Percentiles rank a stretch among this genome's conserved stretches.
Conservation (phyloP, 1,140 invertebrate genomes). For the Zaprionus nigranus region DNA sequence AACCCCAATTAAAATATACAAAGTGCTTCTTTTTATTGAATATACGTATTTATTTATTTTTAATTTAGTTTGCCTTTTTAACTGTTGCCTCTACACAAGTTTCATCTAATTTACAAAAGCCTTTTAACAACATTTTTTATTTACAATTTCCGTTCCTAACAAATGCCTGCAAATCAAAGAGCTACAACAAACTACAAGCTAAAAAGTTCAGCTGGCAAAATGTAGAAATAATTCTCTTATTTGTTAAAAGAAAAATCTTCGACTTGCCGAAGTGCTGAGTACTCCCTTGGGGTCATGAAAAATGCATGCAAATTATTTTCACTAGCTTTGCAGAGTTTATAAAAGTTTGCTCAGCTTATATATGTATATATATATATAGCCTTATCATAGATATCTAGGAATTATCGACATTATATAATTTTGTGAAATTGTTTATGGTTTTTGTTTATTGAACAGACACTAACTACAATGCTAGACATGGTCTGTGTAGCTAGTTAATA, state of each 20-base stretch:
- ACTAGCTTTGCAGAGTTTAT: conserved; percentile 30
- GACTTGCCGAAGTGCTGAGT: conserved; percentile 11
- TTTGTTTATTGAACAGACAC: conserved; percentile 46
- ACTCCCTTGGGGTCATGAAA: background rate
- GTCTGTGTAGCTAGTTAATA: conserved; percentile 38
- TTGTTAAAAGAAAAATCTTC: conserved; percentile 8
- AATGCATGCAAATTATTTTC: conserved; percentile 21
- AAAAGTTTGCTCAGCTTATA: conserved; percentile 15
- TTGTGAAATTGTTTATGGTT: conserved; percentile 14
- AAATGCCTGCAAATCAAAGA: conserved; percentile 68
- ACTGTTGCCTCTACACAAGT: conserved; percentile 73
- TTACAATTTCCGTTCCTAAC: conserved; percentile 50
- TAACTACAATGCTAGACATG: conserved; percentile 26
- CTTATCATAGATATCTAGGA: conserved; percentile 17
- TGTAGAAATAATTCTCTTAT: conserved; percentile 19
- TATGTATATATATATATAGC: background rate
- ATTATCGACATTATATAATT: conserved; percentile 35
- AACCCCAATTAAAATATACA: background rate
- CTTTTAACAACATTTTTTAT: conserved; percentile 66
- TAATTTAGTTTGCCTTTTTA: conserved; percentile 62
- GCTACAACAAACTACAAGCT: conserved; percentile 65
- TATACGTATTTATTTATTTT: conserved; percentile 52
- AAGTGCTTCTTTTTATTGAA: background rate
- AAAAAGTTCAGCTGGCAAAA: conserved; percentile 36
- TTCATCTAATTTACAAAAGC: conserved; percentile 74